Evolutionary conservation across 2,888 invertebrate species (phyloP).

Genomic region (Lasius platythorax): DNA sequence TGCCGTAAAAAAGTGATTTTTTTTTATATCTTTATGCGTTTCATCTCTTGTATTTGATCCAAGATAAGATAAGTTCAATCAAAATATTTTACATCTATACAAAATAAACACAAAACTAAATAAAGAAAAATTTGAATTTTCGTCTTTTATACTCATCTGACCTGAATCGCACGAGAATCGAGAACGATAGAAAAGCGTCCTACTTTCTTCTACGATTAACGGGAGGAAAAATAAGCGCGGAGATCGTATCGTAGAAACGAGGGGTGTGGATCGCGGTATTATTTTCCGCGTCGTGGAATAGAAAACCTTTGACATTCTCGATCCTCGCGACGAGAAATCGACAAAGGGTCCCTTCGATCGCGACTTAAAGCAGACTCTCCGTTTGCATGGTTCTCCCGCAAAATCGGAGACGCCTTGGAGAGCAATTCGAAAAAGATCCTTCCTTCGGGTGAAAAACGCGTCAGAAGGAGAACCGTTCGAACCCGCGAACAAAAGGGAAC

Average conservation of each 20-base stretch:
- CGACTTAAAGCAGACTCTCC: conserved; percentile 28
- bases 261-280: not conserved
- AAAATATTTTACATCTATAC: not conserved
- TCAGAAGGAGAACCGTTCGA: conserved; percentile 1
- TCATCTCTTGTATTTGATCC: not conserved
- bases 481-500: conserved; percentile 69
- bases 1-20: not conserved
- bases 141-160: not conserved
- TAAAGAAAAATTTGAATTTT: not conserved
- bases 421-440: conserved; percentile 60
- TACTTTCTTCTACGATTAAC: not conserved
- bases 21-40: not conserved
- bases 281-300: not conserved
- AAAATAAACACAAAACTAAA: not conserved
- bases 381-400: conserved; percentile 24
- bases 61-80: not conserved
- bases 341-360: conserved; percentile 35
- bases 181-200: not conserved
- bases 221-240: not conserved
- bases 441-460: conserved; percentile 58
- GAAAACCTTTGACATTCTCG: conserved; percentile 5
- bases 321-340: conserved; percentile 8
- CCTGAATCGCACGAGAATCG: not conserved
- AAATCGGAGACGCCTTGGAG: conserved; percentile 29
- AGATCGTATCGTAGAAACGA: not conserved